Evolutionary conservation across 2,888 invertebrate genomes (phyloP).

Genomic region (Coenonympha arcania): DNA sequence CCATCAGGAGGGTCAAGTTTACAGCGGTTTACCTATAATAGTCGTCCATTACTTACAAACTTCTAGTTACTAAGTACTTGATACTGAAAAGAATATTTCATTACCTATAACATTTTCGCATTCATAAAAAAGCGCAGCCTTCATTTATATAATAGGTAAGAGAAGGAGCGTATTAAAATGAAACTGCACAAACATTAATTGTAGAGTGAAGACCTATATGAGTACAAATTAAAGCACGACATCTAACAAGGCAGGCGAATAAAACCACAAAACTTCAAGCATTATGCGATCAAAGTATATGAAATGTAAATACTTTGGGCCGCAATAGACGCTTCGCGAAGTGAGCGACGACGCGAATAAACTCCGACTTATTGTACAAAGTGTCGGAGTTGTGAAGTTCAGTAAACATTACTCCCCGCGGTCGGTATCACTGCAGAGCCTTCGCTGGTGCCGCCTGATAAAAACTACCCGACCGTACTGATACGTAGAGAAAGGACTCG

Average conservation of each 20-base stretch:
- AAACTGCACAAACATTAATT: no score
- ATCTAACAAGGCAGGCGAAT: no score
- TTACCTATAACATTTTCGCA: no score
- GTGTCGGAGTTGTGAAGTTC: slow-evolving; percentile 38
- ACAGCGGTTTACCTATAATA: no score
- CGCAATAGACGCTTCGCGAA: not conserved
- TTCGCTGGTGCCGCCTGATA: slow-evolving; percentile 41
- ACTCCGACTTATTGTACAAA: slow-evolving; percentile 6
- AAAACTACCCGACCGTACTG: slow-evolving; percentile 25
- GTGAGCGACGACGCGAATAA: not conserved
- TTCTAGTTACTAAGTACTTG: no score
- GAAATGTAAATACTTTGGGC: not conserved
- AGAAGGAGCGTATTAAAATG: not conserved
- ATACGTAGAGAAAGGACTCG: not conserved
- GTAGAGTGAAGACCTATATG: no score
- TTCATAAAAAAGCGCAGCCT: no score
- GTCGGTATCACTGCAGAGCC: slow-evolving; percentile 38
- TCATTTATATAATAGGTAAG: no score
- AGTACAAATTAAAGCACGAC: no score
- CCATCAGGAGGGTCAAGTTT: no score
- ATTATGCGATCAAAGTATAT: not conserved
- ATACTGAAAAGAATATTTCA: no score
- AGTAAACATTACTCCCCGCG: slow-evolving; percentile 29
- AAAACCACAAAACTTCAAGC: not conserved
- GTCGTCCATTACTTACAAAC: no score